Evolutionary conservation across 2,888 invertebrate genomes (phyloP).

Genomic region (Leptinotarsa juncta): DNA sequence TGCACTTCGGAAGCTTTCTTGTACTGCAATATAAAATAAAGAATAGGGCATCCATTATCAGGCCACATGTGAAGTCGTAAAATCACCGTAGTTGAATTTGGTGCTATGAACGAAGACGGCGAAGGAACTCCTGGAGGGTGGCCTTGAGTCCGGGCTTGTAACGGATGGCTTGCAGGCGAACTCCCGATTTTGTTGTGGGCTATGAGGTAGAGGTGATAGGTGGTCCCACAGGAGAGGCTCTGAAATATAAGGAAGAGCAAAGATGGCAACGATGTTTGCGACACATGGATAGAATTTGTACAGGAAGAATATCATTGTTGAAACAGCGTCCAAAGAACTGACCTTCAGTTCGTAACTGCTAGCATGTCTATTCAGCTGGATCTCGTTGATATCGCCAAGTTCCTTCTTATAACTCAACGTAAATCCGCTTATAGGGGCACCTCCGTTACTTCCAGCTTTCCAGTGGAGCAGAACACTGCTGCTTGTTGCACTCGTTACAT

Average conservation of each 20-base stretch:
- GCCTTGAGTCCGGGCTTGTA: constrained; percentile 78
- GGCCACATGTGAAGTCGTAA: constrained; percentile 79
- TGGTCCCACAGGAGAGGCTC: constrained; percentile 78
- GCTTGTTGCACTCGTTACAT: constrained; percentile 81
- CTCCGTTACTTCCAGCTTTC: constrained; percentile 79
- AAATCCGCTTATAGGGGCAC: constrained; percentile 76
- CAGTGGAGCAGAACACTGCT: constrained; percentile 80
- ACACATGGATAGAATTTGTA: neutral
- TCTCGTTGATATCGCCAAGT: constrained; percentile 75
- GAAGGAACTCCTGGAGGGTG: constrained; percentile 78
- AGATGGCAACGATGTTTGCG: neutral
- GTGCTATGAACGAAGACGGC: constrained; percentile 73
- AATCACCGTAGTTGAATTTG: constrained; percentile 77
- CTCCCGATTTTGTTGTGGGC: constrained; percentile 80
- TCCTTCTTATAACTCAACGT: constrained; percentile 75
- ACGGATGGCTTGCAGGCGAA: constrained; percentile 75
- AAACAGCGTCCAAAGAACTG: constrained; percentile 29
- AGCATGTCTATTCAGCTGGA: constrained; percentile 74
- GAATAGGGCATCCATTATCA: constrained; percentile 78
- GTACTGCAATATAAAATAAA: constrained; percentile 78
- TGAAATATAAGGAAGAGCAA: constrained; percentile 44
- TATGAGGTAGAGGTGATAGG: constrained; percentile 77
- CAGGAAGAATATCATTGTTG: too few relatives aligned
- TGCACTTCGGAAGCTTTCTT: constrained; percentile 73
- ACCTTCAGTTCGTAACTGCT: constrained; percentile 77